These are phyloP conservation scores for Schizothorax lantsangensis DNA, from an alignment of 2,797 vertebrate genomes.

Conservation along the genomic window DNA sequence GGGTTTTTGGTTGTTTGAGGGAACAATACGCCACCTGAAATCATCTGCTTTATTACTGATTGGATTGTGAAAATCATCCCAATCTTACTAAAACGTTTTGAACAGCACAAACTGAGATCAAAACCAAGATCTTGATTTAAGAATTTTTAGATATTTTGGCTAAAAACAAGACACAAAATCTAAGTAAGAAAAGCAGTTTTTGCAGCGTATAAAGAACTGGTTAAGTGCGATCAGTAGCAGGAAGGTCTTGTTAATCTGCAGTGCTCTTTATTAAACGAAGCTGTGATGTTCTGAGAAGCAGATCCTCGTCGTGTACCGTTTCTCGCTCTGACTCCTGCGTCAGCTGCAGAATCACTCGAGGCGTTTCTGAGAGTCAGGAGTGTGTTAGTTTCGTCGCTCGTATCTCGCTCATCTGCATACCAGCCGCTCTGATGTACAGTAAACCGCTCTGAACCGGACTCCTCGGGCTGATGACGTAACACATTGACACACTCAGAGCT, in stretches of 20 bases:
- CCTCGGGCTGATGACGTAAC: neutral
- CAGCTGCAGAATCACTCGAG: neutral
- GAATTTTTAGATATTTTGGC: too few relatives aligned
- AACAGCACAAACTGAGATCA: too few relatives aligned
- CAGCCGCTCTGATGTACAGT: neutral
- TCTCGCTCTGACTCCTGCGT: neutral
- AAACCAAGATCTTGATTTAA: too few relatives aligned
- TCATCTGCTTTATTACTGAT: neutral
- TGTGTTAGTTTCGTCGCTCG: neutral
- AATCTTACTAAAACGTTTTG: too few relatives aligned
- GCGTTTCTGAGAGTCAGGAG: neutral
- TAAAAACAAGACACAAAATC: too few relatives aligned
- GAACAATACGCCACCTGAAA: neutral
- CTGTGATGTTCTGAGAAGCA: neutral
- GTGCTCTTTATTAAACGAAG: neutral
- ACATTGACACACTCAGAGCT: neutral
- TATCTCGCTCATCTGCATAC: constrained; percentile 39
- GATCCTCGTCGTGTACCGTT: neutral
- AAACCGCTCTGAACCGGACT: neutral
- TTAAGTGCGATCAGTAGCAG: neutral
- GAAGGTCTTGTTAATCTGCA: neutral
- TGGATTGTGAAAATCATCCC: neutral
- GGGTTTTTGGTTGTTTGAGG: neutral
- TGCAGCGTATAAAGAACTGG: neutral
- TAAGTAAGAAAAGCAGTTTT: too few relatives aligned